Evolutionary conservation across 2,888 invertebrate genomes (phyloP), one percentile per base, ranked within the genome.

Genomic region (Autographa gamma): DNA sequence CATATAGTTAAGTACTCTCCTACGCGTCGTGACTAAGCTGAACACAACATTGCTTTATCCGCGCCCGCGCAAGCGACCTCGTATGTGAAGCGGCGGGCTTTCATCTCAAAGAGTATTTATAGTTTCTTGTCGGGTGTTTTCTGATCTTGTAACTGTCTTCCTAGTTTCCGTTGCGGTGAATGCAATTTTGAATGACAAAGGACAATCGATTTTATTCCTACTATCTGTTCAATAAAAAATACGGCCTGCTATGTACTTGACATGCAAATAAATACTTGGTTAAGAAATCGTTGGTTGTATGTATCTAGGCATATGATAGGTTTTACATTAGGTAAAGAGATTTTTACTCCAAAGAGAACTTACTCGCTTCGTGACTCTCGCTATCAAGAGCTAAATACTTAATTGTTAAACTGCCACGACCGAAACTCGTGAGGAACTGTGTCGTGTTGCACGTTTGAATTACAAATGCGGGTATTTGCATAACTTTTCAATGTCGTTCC

Each of bases 361-460:
- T 48, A 41, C 59, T 75, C 60, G 73, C 63, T 73, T 90, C 93
- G 92, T 93, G 92, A 91, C 88, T 70, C 48, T 64, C 69, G 72
- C 77, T 85, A 86, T 88, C 85, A 83, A 77, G 76, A 76, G 69
- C 81, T 80, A 83, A 82, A 80, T 88, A 88, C 60, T 76, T 69
- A 77, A 74, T 85, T 80, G 76, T 77, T 80, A 80, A 80, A 88
- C 87, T 80, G 75, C 82, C 93, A 93, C 93, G 93, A 94, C 88
- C 83, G 61, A 73, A 85, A 86, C 86, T 91, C 94, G 93, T 94
- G 93, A 90, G 87, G 79, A 82, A 78, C 78, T 79, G 67, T 73
- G 73, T 92, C 92, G 92, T 91, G 93, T 85, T 69, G 80, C 94
- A 93, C 92, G 93, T 87, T 88, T 79, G 74, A 34, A 61, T n/a